Evolutionary conservation across 2,113 vertebrate genomes (phyloP).

Genomic region (Cygnus atratus): DNA sequence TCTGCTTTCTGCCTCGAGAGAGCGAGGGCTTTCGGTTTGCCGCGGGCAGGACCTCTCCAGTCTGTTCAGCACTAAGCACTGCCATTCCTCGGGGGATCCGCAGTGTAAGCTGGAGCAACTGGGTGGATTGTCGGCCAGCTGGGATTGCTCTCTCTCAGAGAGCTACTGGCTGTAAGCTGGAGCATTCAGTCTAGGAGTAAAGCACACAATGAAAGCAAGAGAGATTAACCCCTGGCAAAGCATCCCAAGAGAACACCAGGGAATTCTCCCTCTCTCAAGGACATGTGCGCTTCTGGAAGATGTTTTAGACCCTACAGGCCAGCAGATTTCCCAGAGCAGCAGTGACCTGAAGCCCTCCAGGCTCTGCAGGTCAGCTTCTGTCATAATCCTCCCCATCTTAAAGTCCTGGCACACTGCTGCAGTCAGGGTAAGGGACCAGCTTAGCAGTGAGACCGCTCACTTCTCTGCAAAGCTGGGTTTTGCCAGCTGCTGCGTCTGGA

Average conservation of each 20-base stretch:
- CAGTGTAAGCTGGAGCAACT: not conserved
- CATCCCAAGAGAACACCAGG: not conserved
- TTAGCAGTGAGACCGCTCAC: not conserved
- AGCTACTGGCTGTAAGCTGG: slow-evolving; percentile 10
- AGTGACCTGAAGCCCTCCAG: not conserved
- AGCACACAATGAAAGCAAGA: not conserved
- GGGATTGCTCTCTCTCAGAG: not conserved
- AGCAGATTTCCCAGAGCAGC: not conserved
- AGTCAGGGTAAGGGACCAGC: not conserved
- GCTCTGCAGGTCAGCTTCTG: not conserved
- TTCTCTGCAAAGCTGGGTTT: not conserved
- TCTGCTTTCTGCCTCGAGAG: not conserved
- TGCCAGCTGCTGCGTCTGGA: not conserved
- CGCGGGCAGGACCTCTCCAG: not conserved
- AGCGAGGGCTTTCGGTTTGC: not conserved
- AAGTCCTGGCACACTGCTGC: not conserved
- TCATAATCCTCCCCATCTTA: not conserved
- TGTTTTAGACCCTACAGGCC: not conserved
- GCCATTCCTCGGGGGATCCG: accelerated
- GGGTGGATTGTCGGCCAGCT: slow-evolving; percentile 15
- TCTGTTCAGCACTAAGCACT: not conserved
- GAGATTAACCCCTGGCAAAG: slow-evolving; percentile 12
- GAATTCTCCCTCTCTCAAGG: slow-evolving; percentile 24
- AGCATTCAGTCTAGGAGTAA: slow-evolving; percentile 21
- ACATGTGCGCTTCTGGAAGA: not conserved